Evolutionary conservation across 1,140 invertebrate species (phyloP), one percentile per base, ranked within the genome.

Genomic region (Drosophila takahashii): DNA sequence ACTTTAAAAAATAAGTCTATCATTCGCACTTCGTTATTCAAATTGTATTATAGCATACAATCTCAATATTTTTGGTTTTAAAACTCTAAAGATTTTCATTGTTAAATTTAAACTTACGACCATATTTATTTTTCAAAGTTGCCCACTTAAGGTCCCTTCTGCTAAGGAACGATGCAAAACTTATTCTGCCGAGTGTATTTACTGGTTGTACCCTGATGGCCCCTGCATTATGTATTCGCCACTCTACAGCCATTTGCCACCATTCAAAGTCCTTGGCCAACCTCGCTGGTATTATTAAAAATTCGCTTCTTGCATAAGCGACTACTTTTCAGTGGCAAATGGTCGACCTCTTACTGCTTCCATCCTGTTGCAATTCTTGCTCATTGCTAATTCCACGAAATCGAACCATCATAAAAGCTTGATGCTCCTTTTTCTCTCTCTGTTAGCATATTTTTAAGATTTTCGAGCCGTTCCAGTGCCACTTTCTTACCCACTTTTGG

Each of bases 321-420:
- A 50, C 26, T 50, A 15, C 47, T 16, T 50, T 29, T 50, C 47
- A 15, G 47, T 50, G 47, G 47, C 27, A 50, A 48, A 48, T 48
- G 45, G 22, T 48, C 26, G 45, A 29, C 47, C 26, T 74, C 67
- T 69, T 62, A 57, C 52, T 27, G 37, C 53, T 71, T 47, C 41
- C 32, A 56, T 56, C 32, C 41, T 59, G 60, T 42, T 56, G 61
- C 29, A 34, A 34, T 51, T 62, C 53, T 61, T 37, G 45, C 45
- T 81, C 78, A 76, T 81, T 81, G 77, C 78, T 81, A 79, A 81
- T 81, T 79, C 78, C 78, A 81, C 78, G 78, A 81, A 79, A 81
- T 81, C 78, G 78, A 79, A 81, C 64, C 71, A 79, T 71, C 78
- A 81, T 79, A 79, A 79, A 81, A 81, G 60, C 77, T 80, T 76